Conservation (phyloP, 2,113 vertebrate genomes). For the Tachysurus vachellii region DNA sequence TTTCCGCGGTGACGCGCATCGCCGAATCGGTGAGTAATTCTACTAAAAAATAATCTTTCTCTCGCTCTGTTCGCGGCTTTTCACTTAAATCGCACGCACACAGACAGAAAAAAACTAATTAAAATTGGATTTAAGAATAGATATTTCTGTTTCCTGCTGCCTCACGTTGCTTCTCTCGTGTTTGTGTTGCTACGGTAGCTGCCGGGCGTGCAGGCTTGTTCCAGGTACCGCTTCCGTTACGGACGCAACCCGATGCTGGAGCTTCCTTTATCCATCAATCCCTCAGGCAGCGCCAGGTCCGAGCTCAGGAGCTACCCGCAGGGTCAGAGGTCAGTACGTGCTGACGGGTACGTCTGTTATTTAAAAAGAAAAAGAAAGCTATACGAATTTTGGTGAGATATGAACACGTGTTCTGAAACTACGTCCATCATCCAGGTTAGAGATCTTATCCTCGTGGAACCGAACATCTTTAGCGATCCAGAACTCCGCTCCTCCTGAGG, state of each 20-base stretch:
- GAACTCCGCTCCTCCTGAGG: slow-evolving; percentile 89
- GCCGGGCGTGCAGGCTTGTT: slow-evolving; percentile 91
- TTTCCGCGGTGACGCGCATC: slow-evolving; percentile 88
- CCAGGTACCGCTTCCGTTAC: slow-evolving; percentile 92
- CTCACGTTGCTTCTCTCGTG: not conserved
- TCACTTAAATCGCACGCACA: too few relatives aligned
- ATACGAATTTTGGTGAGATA: not conserved
- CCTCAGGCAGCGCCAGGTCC: slow-evolving; percentile 89
- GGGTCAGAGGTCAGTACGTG: slow-evolving; percentile 87
- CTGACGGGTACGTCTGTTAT: not conserved
- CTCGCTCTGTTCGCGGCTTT: not conserved
- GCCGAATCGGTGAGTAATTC: slow-evolving; percentile 80
- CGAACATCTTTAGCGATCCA: slow-evolving; percentile 91
- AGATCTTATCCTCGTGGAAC: slow-evolving; percentile 87
- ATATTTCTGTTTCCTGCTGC: not conserved
- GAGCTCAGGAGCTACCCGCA: slow-evolving; percentile 85
- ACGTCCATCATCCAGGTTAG: slow-evolving; percentile 60
- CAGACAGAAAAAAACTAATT: not conserved
- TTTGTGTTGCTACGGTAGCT: slow-evolving; percentile 72
- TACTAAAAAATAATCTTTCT: not conserved
- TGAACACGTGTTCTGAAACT: not conserved
- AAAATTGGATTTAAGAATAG: not conserved
- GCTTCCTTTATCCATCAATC: slow-evolving; percentile 91
- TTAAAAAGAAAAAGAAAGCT: not conserved
- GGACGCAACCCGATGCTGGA: slow-evolving; percentile 92